These are phyloP conservation scores for Gorilla gorilla DNA, from an alignment of 2,113 vertebrate species.

Conservation along the genomic window DNA sequence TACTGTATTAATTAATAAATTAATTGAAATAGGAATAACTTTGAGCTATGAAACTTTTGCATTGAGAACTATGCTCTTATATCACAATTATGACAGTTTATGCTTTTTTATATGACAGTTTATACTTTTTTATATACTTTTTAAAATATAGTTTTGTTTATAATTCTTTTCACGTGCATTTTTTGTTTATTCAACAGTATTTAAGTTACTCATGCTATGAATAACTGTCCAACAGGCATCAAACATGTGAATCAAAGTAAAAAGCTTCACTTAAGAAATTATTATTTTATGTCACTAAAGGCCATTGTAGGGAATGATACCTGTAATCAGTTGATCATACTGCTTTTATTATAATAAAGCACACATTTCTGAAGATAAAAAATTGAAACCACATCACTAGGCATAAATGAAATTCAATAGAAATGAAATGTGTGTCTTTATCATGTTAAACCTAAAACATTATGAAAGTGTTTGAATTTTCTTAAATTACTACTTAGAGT, in stretches of 20 bases:
- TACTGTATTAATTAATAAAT: background rate
- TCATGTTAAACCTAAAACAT: background rate
- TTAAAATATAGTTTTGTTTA: background rate
- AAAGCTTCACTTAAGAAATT: background rate
- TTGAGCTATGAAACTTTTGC: background rate
- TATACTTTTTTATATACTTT: too few relatives aligned
- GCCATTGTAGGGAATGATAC: background rate
- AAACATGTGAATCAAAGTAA: background rate
- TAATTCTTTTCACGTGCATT: background rate
- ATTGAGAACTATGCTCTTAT: background rate
- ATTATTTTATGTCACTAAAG: background rate
- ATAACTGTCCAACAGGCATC: background rate
- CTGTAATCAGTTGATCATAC: background rate
- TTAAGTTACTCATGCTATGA: background rate
- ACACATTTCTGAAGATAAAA: background rate
- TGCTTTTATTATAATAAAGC: background rate
- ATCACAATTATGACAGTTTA: background rate
- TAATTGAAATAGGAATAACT: background rate
- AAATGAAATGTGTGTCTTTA: background rate
- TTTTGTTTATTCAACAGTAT: background rate
- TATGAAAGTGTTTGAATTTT: background rate
- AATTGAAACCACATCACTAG: background rate
- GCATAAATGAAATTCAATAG: background rate
- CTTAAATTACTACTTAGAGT: background rate
- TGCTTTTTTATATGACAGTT: background rate